Evolutionary conservation across 2,113 vertebrate genomes (phyloP), one percentile per base, ranked within the genome.

Genomic region (Procavia capensis): DNA sequence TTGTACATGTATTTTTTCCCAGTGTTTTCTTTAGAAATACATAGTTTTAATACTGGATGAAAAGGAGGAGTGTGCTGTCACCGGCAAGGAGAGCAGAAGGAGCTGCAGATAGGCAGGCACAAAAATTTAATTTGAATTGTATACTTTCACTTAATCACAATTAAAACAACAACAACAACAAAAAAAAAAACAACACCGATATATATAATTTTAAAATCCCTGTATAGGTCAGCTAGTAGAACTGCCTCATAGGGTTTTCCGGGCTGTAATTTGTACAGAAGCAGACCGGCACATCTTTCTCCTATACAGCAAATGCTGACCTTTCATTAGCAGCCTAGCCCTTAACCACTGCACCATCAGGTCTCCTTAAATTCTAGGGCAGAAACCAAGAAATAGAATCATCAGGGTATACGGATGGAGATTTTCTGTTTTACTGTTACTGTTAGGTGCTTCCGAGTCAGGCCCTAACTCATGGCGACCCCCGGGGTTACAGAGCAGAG

Each of bases 1-100:
- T 20, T 66, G 39, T 76, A 88, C 78, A 85, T 27, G 29, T 57
- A 74, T 90, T 90, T 90, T 13, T 84, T 93, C 63, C 29, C 78
- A 92, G 54, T 54, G 24, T 68, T 90, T 87, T 93, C 72, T 88
- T 84, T 59, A 83, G 47, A 45, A 78, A 70, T 47, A 82, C 1
- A n/a, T 6, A 68, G 20, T 41, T 92, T 90, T 57, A 88, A 94
- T n/a, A n/a, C n/a, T n/a, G n/a, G n/a, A n/a, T n/a, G n/a, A n/a
- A n/a, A n/a, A n/a, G n/a, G n/a, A n/a, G n/a, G n/a, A n/a, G n/a
- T n/a, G n/a, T n/a, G n/a, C n/a, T n/a, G n/a, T n/a, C n/a, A n/a
- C n/a, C n/a, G n/a, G n/a, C n/a, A n/a, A n/a, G n/a, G n/a, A n/a
- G n/a, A n/a, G n/a, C n/a, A n/a, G n/a, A n/a, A n/a, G n/a, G n/a